phyloP scores from a whole-genome alignment of 2,797 vertebrate genomes.

The Melanotaenia maccullochi region DNA sequence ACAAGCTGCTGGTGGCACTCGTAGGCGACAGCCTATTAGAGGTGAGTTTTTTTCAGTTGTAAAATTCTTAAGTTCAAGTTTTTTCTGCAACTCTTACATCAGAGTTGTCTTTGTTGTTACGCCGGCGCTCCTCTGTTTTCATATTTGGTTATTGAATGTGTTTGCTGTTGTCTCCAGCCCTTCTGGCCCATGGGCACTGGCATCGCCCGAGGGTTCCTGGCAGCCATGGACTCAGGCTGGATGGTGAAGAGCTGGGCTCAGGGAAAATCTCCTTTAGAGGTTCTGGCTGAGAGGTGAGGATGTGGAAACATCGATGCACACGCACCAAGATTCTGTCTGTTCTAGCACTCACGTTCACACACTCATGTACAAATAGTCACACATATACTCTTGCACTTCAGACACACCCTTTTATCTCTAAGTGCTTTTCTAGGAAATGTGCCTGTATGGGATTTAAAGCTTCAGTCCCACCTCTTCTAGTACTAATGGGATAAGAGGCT shows the following conservation, averaged over 20 bases:
- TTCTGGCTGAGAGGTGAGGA: conserved; percentile 94
- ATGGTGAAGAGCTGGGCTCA: conserved; percentile 98
- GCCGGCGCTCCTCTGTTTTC: conserved; percentile 13
- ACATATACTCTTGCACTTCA: conserved; percentile 31
- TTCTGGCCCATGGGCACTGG: conserved; percentile 99
- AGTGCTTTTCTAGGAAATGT: conserved; percentile 73
- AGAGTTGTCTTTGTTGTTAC: too few species aligned
- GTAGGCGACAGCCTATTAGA: conserved; percentile 97
- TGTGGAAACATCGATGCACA: conserved; percentile 52
- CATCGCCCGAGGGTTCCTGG: conserved; percentile 96
- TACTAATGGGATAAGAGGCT: conserved; percentile 64
- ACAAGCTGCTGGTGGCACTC: conserved; percentile 91
- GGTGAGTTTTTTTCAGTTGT: conserved; percentile 77
- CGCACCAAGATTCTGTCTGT: conserved; percentile 13
- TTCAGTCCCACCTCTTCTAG: conserved; percentile 58
- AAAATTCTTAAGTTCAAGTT: background rate
- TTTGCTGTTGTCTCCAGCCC: conserved; percentile 78
- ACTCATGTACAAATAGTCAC: conserved; percentile 7
- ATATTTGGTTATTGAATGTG: conserved; percentile 60
- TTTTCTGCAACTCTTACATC: background rate
- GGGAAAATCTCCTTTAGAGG: conserved; percentile 90
- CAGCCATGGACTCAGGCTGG: conserved; percentile 97
- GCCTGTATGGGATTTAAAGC: conserved; percentile 52
- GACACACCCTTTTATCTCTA: conserved; percentile 70
- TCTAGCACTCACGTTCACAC: conserved; percentile 5